These are phyloP conservation scores for Tolmerus cingulatus DNA, from an alignment of 2,888 invertebrate genomes.

Conservation along the genomic window DNA sequence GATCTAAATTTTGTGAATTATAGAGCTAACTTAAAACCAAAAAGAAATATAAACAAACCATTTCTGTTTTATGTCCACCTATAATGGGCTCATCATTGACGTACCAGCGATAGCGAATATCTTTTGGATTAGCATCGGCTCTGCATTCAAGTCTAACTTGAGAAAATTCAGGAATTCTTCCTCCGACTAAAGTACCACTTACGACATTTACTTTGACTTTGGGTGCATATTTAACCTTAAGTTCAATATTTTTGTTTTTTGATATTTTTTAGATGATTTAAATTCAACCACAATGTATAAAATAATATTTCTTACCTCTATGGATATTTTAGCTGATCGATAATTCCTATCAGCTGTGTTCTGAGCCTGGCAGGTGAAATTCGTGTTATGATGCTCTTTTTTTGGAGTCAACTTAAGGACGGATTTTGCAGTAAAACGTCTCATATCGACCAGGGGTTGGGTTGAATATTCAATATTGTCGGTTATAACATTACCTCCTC, in stretches of 20 bases:
- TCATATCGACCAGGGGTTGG: slow-evolving; percentile 79
- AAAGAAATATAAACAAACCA: slow-evolving; percentile 65
- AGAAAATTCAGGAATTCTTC: slow-evolving; percentile 79
- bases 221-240: slow-evolving; percentile 89
- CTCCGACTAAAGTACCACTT: slow-evolving; percentile 67
- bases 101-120: slow-evolving; percentile 86
- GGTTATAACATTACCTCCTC: slow-evolving; percentile 81
- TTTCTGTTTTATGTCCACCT: slow-evolving; percentile 81
- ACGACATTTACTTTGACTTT: slow-evolving; percentile 81
- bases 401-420: slow-evolving; percentile 83
- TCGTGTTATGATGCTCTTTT: slow-evolving; percentile 88
- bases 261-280: not conserved
- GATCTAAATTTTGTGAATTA: slow-evolving; percentile 61
- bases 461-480: slow-evolving; percentile 81
- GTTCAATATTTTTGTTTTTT: not conserved
- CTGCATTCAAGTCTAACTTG: slow-evolving; percentile 83
- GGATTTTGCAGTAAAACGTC: slow-evolving; percentile 85
- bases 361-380: slow-evolving; percentile 90
- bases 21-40: not conserved
- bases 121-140: slow-evolving; percentile 89
- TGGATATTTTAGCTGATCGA: slow-evolving; percentile 78
- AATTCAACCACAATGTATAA: not conserved
- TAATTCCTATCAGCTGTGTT: slow-evolving; percentile 90
- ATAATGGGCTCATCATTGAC: slow-evolving; percentile 82
- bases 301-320: slow-evolving; percentile 71